Percentiles rank a stretch among this genome's conserved stretches.
These are phyloP conservation scores for Pogonomyrmex barbatus DNA, from an alignment of 1,140 invertebrate genomes.

Conservation along the genomic window DNA sequence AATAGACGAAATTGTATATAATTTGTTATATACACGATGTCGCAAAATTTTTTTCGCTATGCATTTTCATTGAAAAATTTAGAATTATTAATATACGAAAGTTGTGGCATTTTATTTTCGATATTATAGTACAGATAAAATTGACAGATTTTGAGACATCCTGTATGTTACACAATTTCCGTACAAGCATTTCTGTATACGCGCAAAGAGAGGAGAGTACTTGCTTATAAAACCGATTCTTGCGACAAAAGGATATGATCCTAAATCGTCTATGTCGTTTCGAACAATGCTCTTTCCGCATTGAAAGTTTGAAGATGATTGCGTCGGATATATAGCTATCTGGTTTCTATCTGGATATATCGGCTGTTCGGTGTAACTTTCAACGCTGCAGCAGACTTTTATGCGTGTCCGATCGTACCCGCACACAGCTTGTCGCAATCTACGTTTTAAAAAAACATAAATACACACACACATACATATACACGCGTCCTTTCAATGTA, in stretches of 20 bases:
- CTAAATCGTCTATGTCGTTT: conserved; percentile 68
- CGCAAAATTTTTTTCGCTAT: not conserved
- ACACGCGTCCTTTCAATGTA: not conserved
- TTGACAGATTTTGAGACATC: not conserved
- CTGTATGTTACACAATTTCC: conserved; percentile 5
- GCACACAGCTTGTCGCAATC: conserved; percentile 79
- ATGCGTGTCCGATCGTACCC: conserved; percentile 72
- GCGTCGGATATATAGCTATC: not conserved
- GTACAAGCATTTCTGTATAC: not conserved
- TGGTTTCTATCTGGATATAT: not conserved
- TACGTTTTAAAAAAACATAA: conserved; percentile 33
- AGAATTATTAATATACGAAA: not conserved
- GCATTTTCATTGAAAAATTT: not conserved
- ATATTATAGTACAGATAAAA: not conserved
- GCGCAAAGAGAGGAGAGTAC: conserved; percentile 35
- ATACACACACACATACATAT: not conserved
- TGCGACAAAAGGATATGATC: conserved; percentile 78
- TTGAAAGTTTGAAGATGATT: conserved; percentile 48
- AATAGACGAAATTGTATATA: conserved; percentile 24
- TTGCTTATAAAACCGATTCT: conserved; percentile 78
- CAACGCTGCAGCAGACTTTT: conserved; percentile 77
- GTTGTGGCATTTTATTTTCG: too few relatives aligned
- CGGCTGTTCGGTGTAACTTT: conserved; percentile 24
- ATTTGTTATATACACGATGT: not conserved
- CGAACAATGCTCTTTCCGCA: conserved; percentile 76